These are phyloP conservation scores for Amia ocellicauda DNA, from an alignment of 2,113 vertebrate species.

Conservation along the genomic window DNA sequence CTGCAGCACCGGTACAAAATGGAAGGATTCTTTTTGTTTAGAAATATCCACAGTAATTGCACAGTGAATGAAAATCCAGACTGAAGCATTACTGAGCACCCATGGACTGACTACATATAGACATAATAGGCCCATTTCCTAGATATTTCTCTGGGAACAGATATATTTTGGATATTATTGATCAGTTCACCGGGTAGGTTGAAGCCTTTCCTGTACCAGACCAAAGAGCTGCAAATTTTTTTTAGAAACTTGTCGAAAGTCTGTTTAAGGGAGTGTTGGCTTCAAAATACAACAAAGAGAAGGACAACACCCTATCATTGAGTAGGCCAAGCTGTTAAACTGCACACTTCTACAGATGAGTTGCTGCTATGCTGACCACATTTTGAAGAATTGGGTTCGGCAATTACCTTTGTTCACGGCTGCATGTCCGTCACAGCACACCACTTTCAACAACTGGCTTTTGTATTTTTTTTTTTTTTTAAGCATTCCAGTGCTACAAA, in stretches of 20 bases:
- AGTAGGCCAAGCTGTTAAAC: background rate
- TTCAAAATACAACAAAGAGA: background rate
- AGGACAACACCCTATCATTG: background rate
- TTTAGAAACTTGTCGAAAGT: background rate
- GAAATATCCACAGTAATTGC: background rate
- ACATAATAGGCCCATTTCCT: background rate
- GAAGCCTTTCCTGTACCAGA: background rate
- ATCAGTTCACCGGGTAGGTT: background rate
- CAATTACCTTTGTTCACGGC: too few relatives aligned
- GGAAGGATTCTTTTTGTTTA: too few relatives aligned
- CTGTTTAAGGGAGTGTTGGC: background rate
- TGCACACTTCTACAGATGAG: background rate
- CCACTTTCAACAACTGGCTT: background rate
- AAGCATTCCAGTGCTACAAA: too few relatives aligned
- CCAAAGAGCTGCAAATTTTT: background rate
- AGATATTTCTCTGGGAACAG: background rate
- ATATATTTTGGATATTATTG: background rate
- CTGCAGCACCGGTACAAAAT: too few relatives aligned
- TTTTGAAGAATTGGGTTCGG: too few relatives aligned
- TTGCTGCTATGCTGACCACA: too few relatives aligned
- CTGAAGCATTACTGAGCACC: background rate
- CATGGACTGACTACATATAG: background rate
- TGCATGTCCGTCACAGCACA: background rate
- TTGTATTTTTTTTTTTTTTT: too few relatives aligned
- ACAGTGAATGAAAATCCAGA: background rate